These are phyloP conservation scores for Pammene aurita DNA, from an alignment of 2,888 invertebrate species.

Conservation along the genomic window DNA sequence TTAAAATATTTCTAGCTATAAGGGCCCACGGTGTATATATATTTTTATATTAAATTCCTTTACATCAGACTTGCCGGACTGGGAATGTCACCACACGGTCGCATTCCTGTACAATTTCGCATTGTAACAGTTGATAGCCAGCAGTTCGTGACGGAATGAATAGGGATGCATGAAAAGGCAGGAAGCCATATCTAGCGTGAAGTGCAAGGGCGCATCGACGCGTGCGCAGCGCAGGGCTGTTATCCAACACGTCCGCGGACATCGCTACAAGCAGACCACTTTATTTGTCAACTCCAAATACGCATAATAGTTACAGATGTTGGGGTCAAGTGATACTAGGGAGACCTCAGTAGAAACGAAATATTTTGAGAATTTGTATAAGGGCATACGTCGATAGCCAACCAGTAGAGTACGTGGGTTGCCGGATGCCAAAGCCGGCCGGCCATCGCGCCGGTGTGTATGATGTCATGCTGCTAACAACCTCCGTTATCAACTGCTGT, in stretches of 20 bases:
- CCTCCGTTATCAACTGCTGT: constrained; percentile 46
- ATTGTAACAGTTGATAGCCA: constrained; percentile 56
- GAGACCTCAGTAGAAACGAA: not conserved
- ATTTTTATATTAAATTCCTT: not conserved
- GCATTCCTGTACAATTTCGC: constrained; percentile 51
- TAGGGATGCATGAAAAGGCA: constrained; percentile 67
- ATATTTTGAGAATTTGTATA: not conserved
- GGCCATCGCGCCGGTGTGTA: constrained; percentile 24
- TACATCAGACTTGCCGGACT: not conserved
- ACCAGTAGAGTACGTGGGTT: constrained; percentile 24
- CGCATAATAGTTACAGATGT: not conserved
- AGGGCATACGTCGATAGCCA: constrained; percentile 27
- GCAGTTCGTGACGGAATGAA: constrained; percentile 66
- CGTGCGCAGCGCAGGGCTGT: constrained; percentile 44
- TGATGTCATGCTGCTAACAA: constrained; percentile 49
- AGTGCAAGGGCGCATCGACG: constrained; percentile 67
- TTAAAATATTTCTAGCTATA: too few relatives aligned
- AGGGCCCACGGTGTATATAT: too few relatives aligned
- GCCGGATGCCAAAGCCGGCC: constrained; percentile 31
- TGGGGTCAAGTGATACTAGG: not conserved
- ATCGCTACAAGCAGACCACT: not conserved
- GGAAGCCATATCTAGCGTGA: constrained; percentile 60
- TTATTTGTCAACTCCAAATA: not conserved
- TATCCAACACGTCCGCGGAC: not conserved
- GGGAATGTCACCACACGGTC: constrained; percentile 44